These are phyloP conservation scores for Cassiopea andromeda DNA, from an alignment of 30 jellyfish, hydroid and myxozoan species.

Conservation along the genomic window DNA sequence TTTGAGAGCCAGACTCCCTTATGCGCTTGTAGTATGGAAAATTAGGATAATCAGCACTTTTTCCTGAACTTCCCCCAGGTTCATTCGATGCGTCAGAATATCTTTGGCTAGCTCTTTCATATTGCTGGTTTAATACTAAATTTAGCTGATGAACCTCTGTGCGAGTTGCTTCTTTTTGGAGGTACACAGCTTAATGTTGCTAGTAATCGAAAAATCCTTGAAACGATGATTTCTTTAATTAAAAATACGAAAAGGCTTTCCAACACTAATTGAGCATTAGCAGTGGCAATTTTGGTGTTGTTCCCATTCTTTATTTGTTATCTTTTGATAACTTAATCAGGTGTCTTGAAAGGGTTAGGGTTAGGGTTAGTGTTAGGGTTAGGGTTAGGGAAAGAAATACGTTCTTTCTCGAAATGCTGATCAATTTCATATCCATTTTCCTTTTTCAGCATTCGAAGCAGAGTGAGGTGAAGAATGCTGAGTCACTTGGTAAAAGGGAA, in stretches of 20 bases:
- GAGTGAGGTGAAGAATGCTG: too few species aligned
- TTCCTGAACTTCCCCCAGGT: constrained; percentile 36
- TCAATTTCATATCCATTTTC: too few species aligned
- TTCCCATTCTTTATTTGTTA: neutral
- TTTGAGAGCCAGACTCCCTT: constrained; percentile 9
- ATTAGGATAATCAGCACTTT: neutral
- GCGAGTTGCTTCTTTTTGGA: constrained; percentile 18
- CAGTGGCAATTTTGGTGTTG: neutral
- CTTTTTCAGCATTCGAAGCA: too few species aligned
- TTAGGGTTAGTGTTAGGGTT: too few species aligned
- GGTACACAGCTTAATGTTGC: neutral
- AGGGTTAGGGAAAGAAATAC: too few species aligned
- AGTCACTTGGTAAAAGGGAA: too few species aligned
- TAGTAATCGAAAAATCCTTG: constrained; percentile 14
- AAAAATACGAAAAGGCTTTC: neutral
- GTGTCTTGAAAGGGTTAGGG: constrained; percentile 7
- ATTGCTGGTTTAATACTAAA: neutral
- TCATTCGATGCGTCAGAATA: constrained; percentile 3
- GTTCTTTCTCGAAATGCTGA: too few species aligned
- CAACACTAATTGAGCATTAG: neutral
- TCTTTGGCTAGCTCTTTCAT: constrained; percentile 5
- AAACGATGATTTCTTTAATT: constrained; percentile 7
- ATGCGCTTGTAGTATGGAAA: constrained; percentile 21
- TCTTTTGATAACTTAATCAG: neutral
- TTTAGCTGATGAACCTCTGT: constrained; percentile 9